Evolutionary conservation across 2,888 invertebrate genomes (phyloP).

Genomic region (Apantesis nais): DNA sequence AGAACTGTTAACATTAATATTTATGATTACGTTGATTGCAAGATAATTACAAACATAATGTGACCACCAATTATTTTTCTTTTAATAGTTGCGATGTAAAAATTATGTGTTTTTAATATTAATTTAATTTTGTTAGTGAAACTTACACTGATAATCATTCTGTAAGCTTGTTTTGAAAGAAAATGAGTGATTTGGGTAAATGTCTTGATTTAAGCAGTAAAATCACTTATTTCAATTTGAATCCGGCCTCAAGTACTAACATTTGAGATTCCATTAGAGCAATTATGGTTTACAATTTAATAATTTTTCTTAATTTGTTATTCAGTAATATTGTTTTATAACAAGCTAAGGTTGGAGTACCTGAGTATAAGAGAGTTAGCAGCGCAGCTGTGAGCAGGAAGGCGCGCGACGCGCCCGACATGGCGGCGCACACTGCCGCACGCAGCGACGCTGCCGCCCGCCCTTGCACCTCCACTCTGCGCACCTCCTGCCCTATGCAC

Average conservation of each 20-base stretch:
- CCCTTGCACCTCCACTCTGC: slow-evolving; percentile 35
- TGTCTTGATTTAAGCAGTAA: background rate
- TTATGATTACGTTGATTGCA: background rate
- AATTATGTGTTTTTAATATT: background rate
- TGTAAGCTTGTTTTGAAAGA: background rate
- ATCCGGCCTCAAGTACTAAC: slow-evolving; percentile 28
- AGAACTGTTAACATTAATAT: background rate
- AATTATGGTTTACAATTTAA: background rate
- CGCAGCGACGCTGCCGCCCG: slow-evolving; percentile 52
- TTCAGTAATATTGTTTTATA: slow-evolving; percentile 10
- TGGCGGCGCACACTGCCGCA: slow-evolving; percentile 80
- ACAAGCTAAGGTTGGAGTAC: slow-evolving; percentile 53
- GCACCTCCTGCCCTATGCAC: slow-evolving; percentile 43
- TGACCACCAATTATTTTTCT: background rate
- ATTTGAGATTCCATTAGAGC: background rate
- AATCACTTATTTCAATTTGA: slow-evolving; percentile 33
- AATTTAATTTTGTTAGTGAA: background rate
- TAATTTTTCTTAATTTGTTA: background rate
- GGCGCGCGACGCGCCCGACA: slow-evolving; percentile 79
- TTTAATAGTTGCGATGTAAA: background rate
- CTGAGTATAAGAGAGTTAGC: slow-evolving; percentile 78
- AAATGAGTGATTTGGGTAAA: background rate
- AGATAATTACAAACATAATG: background rate
- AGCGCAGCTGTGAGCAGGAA: slow-evolving; percentile 67
- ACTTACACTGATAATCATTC: background rate